These are phyloP conservation scores for Pseudomugil gertrudae DNA, from an alignment of 2,797 vertebrate genomes.

Conservation along the genomic window DNA sequence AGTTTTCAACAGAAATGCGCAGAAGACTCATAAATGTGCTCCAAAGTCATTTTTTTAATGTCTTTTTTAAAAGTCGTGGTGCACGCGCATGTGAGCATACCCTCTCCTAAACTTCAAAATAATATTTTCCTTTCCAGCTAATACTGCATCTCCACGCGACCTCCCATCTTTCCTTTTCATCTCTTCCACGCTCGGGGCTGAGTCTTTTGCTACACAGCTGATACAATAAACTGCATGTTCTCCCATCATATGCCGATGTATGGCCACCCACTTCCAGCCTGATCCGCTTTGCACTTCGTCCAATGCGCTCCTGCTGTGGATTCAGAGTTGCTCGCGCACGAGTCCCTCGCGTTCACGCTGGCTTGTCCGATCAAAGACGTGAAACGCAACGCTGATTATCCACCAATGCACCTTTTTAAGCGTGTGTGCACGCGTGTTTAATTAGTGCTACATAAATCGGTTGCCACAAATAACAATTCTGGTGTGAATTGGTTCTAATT, in stretches of 20 bases:
- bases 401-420: constrained; percentile 11
- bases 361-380: constrained; percentile 62
- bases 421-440: neutral
- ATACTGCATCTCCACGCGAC: constrained; percentile 17
- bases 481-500: constrained; percentile 34
- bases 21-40: too few species aligned
- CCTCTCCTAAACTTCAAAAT: constrained; percentile 6
- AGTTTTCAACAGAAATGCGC: constrained; percentile 57
- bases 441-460: constrained; percentile 9
- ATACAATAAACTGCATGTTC: constrained; percentile 3
- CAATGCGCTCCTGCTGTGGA: neutral
- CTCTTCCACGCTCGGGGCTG: constrained; percentile 1
- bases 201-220: neutral
- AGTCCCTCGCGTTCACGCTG: constrained; percentile 37
- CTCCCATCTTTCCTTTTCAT: neutral
- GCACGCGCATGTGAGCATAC: neutral
- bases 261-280: constrained; percentile 18
- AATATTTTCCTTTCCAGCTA: constrained; percentile 4
- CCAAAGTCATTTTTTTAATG: too few species aligned
- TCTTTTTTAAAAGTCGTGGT: neutral
- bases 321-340: constrained; percentile 43
- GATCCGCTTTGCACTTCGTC: constrained; percentile 3
- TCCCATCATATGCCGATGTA: constrained; percentile 17
- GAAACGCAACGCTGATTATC: constrained; percentile 35
- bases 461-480: constrained; percentile 18